These are phyloP conservation scores for Pinna nobilis DNA, from an alignment of 1,140 invertebrate genomes.

Conservation along the genomic window DNA sequence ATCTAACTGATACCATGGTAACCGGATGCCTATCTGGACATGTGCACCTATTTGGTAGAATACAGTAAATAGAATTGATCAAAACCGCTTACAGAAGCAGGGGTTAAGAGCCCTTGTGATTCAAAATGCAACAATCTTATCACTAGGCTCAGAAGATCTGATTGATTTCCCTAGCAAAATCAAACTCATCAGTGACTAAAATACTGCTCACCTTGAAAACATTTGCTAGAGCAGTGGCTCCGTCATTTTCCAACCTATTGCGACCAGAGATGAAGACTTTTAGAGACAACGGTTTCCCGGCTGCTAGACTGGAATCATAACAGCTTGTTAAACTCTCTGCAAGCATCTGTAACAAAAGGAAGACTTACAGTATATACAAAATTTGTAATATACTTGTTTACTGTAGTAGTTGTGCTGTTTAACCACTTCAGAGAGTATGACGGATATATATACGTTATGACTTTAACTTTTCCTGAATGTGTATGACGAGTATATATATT, in stretches of 20 bases:
- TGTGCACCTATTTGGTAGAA: no score
- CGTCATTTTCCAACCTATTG: slow-evolving; percentile 96
- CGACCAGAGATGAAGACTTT: slow-evolving; percentile 93
- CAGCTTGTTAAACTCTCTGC: slow-evolving; percentile 87
- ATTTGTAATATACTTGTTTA: no score
- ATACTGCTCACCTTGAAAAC: slow-evolving; percentile 83
- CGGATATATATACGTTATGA: background rate
- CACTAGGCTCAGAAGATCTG: no score
- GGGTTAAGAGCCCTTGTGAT: no score
- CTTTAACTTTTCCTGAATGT: background rate
- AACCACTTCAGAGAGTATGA: background rate
- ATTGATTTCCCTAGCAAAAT: no score
- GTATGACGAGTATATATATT: no score
- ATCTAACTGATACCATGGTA: no score
- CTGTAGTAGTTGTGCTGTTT: no score
- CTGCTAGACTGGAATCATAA: slow-evolving; percentile 80
- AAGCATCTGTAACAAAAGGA: slow-evolving; percentile 79
- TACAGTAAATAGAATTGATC: no score
- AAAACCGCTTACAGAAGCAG: background rate
- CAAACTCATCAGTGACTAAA: no score
- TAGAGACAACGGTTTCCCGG: slow-evolving; percentile 81
- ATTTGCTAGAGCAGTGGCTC: slow-evolving; percentile 86
- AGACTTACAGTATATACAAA: background rate
- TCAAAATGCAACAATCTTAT: no score
- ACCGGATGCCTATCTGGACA: no score